phyloP scores from a whole-genome alignment of 92 coral and sea anemone species.

The Paramuricea clavata region DNA sequence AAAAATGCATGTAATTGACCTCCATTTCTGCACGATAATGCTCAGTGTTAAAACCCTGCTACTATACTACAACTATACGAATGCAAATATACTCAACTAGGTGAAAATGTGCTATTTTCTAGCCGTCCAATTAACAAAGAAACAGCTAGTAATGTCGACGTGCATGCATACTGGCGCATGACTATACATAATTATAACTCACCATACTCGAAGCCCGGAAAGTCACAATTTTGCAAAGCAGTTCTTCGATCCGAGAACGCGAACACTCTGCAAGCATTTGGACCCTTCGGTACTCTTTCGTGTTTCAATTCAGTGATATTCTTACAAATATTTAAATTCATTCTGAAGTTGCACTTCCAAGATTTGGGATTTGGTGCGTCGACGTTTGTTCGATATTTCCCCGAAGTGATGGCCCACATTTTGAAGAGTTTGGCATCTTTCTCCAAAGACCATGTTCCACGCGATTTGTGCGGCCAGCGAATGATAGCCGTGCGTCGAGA shows the following conservation, averaged over 20 bases:
- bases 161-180: no score
- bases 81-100: no score
- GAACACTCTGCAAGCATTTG: slow-evolving; percentile 29
- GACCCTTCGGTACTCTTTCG: slow-evolving; percentile 10
- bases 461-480: slow-evolving; percentile 45
- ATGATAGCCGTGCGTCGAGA: background rate
- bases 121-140: no score
- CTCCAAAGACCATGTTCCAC: slow-evolving; percentile 35
- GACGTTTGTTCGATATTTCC: slow-evolving; percentile 13
- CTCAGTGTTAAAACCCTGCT: no score
- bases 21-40: no score
- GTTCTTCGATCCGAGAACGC: background rate
- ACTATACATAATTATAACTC: no score
- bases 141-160: no score
- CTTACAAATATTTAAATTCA: slow-evolving; percentile 48
- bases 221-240: background rate
- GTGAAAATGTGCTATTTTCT: no score
- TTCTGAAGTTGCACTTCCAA: slow-evolving; percentile 46
- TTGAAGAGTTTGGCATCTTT: slow-evolving; percentile 34
- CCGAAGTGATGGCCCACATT: slow-evolving; percentile 32
- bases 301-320: slow-evolving; percentile 1
- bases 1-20: no score
- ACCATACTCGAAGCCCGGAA: background rate
- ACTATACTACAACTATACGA: no score
- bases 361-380: slow-evolving; percentile 39